Percentiles rank a stretch among this genome's conserved stretches.
Evolutionary conservation across 2,888 invertebrate species (phyloP).

Genomic region (Hyles lineata): DNA sequence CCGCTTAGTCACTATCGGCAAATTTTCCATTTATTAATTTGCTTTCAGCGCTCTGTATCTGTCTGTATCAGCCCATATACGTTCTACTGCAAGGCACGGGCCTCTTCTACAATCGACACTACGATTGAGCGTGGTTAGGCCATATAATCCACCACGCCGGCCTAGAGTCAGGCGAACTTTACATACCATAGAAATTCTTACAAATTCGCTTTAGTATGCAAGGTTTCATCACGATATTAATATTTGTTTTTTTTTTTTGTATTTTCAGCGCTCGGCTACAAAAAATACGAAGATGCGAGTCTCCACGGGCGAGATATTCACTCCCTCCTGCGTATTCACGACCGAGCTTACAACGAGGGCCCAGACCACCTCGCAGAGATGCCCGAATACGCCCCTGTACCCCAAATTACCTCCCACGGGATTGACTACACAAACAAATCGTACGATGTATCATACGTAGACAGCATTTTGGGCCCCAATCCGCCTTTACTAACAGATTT

Average conservation of each 20-base stretch:
- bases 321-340: slow-evolving; percentile 64
- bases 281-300: slow-evolving; percentile 53
- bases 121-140: no score
- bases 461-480: slow-evolving; percentile 62
- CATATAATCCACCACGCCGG: no score
- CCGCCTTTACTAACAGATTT: slow-evolving; percentile 66
- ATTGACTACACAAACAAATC: slow-evolving; percentile 68
- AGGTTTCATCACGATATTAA: no score
- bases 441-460: slow-evolving; percentile 61
- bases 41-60: no score
- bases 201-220: no score
- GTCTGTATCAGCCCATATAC: no score
- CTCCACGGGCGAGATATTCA: slow-evolving; percentile 63
- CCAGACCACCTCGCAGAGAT: slow-evolving; percentile 52
- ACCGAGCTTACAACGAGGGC: slow-evolving; percentile 50
- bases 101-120: no score
- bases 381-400: slow-evolving; percentile 60
- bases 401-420: slow-evolving; percentile 55
- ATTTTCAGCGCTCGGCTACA: slow-evolving; percentile 67
- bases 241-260: background rate
- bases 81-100: no score
- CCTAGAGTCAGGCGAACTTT: background rate
- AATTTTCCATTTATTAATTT: no score
- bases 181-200: no score
- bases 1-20: no score